phyloP scores from a whole-genome alignment of 2,113 vertebrate species.

The Syngnathus floridae region DNA sequence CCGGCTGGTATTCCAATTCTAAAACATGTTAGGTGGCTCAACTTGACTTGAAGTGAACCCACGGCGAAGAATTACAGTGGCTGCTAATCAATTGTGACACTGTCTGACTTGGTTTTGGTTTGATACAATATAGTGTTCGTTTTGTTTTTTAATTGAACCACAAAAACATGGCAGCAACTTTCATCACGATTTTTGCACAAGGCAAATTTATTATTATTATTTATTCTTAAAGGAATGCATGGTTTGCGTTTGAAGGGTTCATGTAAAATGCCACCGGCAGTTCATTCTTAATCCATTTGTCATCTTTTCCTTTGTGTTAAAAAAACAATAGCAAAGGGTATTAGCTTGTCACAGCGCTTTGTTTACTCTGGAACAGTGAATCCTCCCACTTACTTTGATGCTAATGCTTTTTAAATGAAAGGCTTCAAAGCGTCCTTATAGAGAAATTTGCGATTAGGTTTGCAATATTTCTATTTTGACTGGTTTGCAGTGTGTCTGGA shows the following conservation, averaged over 20 bases:
- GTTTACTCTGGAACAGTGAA: conserved; percentile 54
- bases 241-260: conserved; percentile 10
- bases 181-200: background rate
- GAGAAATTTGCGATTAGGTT: conserved; percentile 11
- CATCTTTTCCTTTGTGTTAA: conserved; percentile 48
- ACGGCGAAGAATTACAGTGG: too few relatives aligned
- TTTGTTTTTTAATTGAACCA: background rate
- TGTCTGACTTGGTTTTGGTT: too few relatives aligned
- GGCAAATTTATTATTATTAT: too few relatives aligned
- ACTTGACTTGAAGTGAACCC: too few relatives aligned
- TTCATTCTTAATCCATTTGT: conserved; percentile 48
- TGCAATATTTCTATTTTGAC: conserved; percentile 6
- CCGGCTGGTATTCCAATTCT: background rate
- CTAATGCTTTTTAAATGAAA: conserved; percentile 21
- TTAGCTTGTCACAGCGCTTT: conserved; percentile 49
- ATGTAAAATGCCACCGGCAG: conserved; percentile 25
- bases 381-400: conserved; percentile 47
- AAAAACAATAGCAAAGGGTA: conserved; percentile 28
- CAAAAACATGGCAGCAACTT: background rate
- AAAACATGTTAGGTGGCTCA: background rate
- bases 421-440: conserved; percentile 24
- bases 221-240: background rate
- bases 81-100: too few relatives aligned
- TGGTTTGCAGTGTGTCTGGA: conserved; percentile 21
- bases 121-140: too few relatives aligned